phyloP scores from a whole-genome alignment of 2,888 invertebrate genomes.

The Anthophora plumipes region DNA sequence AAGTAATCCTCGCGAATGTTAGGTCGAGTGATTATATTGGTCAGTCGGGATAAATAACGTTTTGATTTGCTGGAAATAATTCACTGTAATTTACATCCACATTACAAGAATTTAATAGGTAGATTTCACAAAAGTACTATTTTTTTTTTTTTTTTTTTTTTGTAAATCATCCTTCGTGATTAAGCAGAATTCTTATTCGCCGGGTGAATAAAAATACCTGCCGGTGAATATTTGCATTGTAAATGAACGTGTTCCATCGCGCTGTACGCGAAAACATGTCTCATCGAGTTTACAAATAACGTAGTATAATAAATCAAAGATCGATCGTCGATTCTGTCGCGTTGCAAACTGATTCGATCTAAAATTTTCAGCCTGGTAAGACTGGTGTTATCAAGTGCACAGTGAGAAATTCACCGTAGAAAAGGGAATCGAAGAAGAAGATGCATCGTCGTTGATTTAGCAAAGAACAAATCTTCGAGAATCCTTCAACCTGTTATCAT shows the following conservation, averaged over 20 bases:
- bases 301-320: too few relatives aligned
- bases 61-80: neutral
- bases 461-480: neutral
- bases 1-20: neutral
- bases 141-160: too few relatives aligned
- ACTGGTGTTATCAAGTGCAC: neutral
- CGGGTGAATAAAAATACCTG: neutral
- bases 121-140: neutral
- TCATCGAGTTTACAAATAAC: neutral
- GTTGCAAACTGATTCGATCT: neutral
- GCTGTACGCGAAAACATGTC: neutral
- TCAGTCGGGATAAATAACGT: neutral
- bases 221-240: constrained; percentile 22
- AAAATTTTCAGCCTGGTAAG: constrained; percentile 19
- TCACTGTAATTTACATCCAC: neutral
- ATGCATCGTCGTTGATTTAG: constrained; percentile 37
- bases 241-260: constrained; percentile 11
- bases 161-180: neutral
- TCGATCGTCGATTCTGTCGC: neutral
- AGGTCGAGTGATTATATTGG: too few relatives aligned
- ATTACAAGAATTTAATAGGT: neutral
- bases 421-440: neutral
- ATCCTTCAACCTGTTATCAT: neutral
- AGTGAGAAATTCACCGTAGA: neutral
- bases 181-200: neutral